These are phyloP conservation scores for Camelus dromedarius DNA, from an alignment of 2,113 vertebrate genomes.

Conservation along the genomic window DNA sequence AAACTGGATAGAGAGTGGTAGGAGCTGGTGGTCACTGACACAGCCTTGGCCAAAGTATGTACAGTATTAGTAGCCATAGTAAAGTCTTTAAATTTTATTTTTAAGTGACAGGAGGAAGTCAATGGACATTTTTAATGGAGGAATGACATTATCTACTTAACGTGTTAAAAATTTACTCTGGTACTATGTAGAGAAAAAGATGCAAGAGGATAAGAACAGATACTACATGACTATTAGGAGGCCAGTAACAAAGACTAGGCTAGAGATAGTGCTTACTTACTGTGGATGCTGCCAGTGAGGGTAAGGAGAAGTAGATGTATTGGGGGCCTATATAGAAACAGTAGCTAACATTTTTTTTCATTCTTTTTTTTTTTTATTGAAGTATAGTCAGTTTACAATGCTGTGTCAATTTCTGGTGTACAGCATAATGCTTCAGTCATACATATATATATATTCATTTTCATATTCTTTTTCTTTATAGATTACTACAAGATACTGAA, in stretches of 20 bases:
- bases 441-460: no score
- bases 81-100: not conserved
- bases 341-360: not conserved
- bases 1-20: not conserved
- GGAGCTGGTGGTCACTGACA: not conserved
- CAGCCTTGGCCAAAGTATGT: not conserved
- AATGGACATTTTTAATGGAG: not conserved
- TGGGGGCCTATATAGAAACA: not conserved
- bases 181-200: not conserved
- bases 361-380: no score
- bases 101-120: not conserved
- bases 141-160: not conserved
- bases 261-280: not conserved
- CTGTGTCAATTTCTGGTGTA: no score
- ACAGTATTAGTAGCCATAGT: not conserved
- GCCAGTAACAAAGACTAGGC: not conserved
- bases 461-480: no score
- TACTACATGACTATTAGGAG: not conserved
- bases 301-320: not conserved
- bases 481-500: no score
- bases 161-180: conserved; percentile 7
- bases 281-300: not conserved
- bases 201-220: not conserved
- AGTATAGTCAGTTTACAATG: no score
- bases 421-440: no score